Evolutionary conservation across 2,888 invertebrate species (phyloP).

Genomic region (Myopa testacea): DNA sequence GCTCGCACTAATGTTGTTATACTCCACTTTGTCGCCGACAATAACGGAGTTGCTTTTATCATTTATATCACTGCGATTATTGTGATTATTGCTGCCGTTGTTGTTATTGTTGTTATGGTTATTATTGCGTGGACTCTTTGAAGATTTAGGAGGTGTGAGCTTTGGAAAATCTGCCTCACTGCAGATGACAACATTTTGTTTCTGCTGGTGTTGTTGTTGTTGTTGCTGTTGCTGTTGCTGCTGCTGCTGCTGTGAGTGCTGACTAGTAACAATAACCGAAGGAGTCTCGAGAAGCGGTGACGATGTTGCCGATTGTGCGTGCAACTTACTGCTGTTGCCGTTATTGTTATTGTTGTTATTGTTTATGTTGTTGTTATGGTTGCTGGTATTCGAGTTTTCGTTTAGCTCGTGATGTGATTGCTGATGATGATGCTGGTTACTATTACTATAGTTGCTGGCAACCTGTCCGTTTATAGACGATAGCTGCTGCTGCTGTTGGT

Average conservation of each 20-base stretch:
- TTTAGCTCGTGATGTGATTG: constrained; percentile 53
- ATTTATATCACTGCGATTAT: constrained; percentile 45
- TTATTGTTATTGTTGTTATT: constrained; percentile 51
- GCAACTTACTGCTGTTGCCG: constrained; percentile 57
- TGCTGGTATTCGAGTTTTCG: constrained; percentile 53
- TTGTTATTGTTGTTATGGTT: constrained; percentile 50
- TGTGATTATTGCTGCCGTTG: constrained; percentile 40
- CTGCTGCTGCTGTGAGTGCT: constrained; percentile 58
- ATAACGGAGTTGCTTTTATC: constrained; percentile 51
- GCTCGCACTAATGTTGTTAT: constrained; percentile 45
- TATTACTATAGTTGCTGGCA: constrained; percentile 40
- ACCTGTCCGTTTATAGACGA: constrained; percentile 48
- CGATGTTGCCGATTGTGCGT: constrained; percentile 56
- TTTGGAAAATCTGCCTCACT: constrained; percentile 69
- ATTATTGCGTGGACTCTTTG: constrained; percentile 58
- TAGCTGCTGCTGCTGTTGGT: constrained; percentile 52
- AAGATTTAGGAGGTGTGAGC: constrained; percentile 67
- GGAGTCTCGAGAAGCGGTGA: constrained; percentile 65
- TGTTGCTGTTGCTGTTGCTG: constrained; percentile 54
- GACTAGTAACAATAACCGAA: constrained; percentile 66
- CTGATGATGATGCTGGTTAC: constrained; percentile 56
- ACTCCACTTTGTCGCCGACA: constrained; percentile 54
- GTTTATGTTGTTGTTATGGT: constrained; percentile 51
- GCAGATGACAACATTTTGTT: constrained; percentile 58
- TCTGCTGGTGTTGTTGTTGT: constrained; percentile 53